Conservation (phyloP, 2,888 invertebrate species). For the Criorhina ranunculi region DNA sequence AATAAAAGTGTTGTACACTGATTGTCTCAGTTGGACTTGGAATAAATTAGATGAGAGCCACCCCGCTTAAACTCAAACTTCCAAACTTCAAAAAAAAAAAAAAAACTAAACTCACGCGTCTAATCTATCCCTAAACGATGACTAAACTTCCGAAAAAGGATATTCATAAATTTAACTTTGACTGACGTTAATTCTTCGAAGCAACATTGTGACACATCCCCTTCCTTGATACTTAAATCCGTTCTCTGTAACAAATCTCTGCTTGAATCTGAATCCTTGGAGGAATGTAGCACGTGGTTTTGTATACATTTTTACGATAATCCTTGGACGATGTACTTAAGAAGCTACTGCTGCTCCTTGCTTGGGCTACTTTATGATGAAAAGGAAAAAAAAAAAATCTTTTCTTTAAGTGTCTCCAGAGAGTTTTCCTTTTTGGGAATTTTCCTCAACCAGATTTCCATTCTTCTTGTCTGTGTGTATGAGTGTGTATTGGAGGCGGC, state of each 20-base stretch:
- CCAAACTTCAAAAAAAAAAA: conserved; percentile 3
- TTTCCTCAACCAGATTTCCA: conserved; percentile 32
- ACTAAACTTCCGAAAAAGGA: not conserved
- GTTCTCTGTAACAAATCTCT: not conserved
- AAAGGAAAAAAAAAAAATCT: conserved; percentile 17
- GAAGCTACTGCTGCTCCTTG: conserved; percentile 7
- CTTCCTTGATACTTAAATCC: not conserved
- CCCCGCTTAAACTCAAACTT: no score
- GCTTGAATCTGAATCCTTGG: not conserved
- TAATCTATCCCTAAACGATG: conserved; percentile 11
- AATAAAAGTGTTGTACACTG: no score
- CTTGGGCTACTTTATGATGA: not conserved
- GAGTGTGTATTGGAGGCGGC: not conserved
- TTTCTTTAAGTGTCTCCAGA: conserved; percentile 25
- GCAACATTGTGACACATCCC: not conserved
- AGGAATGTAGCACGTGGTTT: conserved; percentile 34
- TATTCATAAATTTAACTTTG: conserved; percentile 28
- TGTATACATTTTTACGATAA: conserved; percentile 52
- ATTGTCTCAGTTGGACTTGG: no score
- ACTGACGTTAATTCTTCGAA: conserved; percentile 29
- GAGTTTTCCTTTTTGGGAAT: conserved; percentile 15
- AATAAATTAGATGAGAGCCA: no score
- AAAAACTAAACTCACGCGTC: not conserved
- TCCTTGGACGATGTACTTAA: conserved; percentile 49
- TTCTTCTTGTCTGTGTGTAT: conserved; percentile 7